Percentiles rank a stretch among this genome's conserved stretches.
Conservation (phyloP, 1,140 invertebrate species). For the Onthophagus taurus region DNA sequence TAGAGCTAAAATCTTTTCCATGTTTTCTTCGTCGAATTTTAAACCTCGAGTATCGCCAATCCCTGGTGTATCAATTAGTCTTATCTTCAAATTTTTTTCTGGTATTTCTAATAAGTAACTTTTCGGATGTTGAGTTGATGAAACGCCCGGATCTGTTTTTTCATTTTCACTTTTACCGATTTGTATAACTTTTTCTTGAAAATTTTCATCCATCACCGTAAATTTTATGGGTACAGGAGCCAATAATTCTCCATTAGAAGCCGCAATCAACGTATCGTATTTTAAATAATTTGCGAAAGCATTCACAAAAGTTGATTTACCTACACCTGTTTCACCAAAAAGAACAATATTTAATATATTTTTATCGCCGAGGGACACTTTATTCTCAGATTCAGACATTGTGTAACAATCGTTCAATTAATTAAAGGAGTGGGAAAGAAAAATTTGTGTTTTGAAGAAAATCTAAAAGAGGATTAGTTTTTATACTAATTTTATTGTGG, state of each 20-base stretch:
- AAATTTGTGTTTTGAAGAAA: not conserved
- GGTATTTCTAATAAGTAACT: conserved; percentile 29
- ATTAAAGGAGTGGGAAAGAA: too few species aligned
- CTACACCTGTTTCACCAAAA: conserved; percentile 33
- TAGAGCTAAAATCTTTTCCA: conserved; percentile 28
- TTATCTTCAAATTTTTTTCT: conserved; percentile 18
- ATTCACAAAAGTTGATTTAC: conserved; percentile 36
- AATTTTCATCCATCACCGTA: conserved; percentile 22
- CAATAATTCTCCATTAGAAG: conserved; percentile 2
- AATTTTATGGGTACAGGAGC: conserved; percentile 25
- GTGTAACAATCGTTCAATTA: too few species aligned
- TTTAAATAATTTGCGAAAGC: conserved; percentile 20
- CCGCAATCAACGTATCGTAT: not conserved
- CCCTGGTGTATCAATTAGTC: conserved; percentile 31
- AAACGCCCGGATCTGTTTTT: conserved; percentile 20
- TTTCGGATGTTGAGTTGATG: conserved; percentile 30
- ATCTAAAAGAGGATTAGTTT: not conserved
- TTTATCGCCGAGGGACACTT: not conserved
- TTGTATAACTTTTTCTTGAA: conserved; percentile 8
- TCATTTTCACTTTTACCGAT: conserved; percentile 26
- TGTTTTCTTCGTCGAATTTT: conserved; percentile 27
- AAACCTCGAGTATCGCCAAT: conserved; percentile 25
- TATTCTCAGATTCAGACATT: not conserved
- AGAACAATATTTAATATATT: conserved; percentile 29
- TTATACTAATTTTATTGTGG: not conserved